Percentiles rank a stretch among this genome's conserved stretches.
These are phyloP conservation scores for Brachyistius frenatus DNA, from an alignment of 2,113 vertebrate species.

Conservation along the genomic window DNA sequence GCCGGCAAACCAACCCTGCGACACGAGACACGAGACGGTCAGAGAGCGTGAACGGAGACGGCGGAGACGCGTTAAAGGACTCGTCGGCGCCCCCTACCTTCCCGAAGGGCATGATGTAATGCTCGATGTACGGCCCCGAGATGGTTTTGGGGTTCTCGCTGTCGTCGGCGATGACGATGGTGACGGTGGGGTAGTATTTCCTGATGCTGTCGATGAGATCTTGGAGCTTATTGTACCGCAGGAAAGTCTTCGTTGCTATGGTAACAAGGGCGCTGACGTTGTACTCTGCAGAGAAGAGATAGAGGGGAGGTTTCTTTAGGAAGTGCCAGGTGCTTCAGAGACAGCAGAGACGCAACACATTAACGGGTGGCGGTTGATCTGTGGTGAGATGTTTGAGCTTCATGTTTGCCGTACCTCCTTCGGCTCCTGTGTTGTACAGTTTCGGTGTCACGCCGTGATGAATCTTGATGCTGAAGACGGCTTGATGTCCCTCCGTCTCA, in stretches of 20 bases:
- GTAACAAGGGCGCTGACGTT: conserved; percentile 91
- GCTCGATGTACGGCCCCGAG: conserved; percentile 88
- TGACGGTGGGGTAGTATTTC: conserved; percentile 89
- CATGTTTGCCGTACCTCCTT: conserved; percentile 59
- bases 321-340: too few species aligned
- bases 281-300: conserved; percentile 78
- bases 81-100: conserved; percentile 81
- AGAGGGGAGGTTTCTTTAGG: background rate
- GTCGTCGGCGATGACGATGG: conserved; percentile 92
- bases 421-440: conserved; percentile 86
- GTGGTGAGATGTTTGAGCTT: background rate
- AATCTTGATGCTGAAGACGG: conserved; percentile 88
- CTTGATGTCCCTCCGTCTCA: conserved; percentile 88
- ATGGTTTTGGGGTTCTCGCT: conserved; percentile 87
- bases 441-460: conserved; percentile 88
- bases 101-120: conserved; percentile 95
- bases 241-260: conserved; percentile 93
- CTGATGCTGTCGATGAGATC: conserved; percentile 91
- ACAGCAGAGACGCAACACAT: too few species aligned
- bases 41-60: background rate
- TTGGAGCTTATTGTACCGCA: conserved; percentile 91
- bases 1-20: conserved; percentile 93
- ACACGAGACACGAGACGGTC: conserved; percentile 5
- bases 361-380: too few species aligned
- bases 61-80: background rate